Percentiles rank a stretch among this genome's conserved stretches.
Conservation (phyloP, 2,797 vertebrate species). For the Chiloscyllium punctatum region DNA sequence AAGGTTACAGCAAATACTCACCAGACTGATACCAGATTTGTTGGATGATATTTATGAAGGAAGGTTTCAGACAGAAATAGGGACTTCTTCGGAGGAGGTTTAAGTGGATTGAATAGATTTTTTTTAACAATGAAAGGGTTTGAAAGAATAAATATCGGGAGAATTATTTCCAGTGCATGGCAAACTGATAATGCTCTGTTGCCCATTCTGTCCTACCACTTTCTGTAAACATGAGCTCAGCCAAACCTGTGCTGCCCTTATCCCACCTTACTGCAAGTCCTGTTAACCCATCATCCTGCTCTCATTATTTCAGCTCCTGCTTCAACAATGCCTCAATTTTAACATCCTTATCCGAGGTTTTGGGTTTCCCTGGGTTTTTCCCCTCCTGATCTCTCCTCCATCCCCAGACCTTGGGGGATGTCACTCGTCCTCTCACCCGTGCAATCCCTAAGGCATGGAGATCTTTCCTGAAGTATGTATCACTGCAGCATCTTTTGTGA, state of each 20-base stretch:
- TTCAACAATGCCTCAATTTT: not conserved
- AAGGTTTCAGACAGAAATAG: no score
- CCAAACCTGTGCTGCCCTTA: not conserved
- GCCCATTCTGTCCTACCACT: not conserved
- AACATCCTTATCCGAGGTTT: not conserved
- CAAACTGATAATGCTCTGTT: not conserved
- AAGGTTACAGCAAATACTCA: not conserved
- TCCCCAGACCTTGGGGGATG: not conserved
- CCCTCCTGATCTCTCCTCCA: not conserved
- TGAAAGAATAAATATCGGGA: not conserved
- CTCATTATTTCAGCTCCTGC: not conserved
- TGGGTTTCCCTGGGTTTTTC: not conserved
- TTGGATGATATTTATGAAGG: not conserved
- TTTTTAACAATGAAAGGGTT: not conserved
- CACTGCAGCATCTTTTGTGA: not conserved
- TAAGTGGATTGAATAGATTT: not conserved
- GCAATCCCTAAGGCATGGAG: not conserved
- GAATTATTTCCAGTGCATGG: not conserved
- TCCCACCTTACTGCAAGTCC: not conserved
- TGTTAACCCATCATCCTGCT: not conserved
- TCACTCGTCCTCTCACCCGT: not conserved
- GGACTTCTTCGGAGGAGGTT: not conserved
- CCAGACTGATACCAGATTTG: not conserved
- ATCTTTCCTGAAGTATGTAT: no score
- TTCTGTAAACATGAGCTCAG: not conserved